Evolutionary conservation across 2,797 vertebrate species (phyloP).

Genomic region (Enteromius mattozi): DNA sequence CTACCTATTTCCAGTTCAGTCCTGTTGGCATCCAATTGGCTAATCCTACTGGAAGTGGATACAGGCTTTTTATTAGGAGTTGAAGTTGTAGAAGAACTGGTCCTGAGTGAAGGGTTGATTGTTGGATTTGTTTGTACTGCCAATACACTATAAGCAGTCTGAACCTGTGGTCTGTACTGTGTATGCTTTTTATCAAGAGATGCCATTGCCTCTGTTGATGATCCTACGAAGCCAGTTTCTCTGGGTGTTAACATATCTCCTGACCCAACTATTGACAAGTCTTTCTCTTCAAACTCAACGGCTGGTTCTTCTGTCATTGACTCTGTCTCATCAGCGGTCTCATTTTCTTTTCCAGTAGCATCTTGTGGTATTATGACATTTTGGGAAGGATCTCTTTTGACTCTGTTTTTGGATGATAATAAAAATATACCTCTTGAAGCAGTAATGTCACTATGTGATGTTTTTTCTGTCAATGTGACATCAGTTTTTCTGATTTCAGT

Average conservation of each 20-base stretch:
- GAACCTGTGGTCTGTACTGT: slow-evolving; percentile 67
- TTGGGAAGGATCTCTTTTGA: slow-evolving; percentile 59
- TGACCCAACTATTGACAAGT: slow-evolving; percentile 68
- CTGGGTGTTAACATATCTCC: slow-evolving; percentile 55
- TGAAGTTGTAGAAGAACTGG: slow-evolving; percentile 55
- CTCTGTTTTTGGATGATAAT: slow-evolving; percentile 57
- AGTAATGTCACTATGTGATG: slow-evolving; percentile 49
- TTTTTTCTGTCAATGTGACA: slow-evolving; percentile 17
- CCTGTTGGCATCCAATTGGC: slow-evolving; percentile 49
- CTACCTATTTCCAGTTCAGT: slow-evolving; percentile 66
- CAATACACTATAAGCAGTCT: slow-evolving; percentile 58
- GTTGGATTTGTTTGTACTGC: slow-evolving; percentile 51
- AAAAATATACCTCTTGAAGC: slow-evolving; percentile 52
- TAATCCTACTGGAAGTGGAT: slow-evolving; percentile 43
- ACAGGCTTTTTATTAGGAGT: slow-evolving; percentile 47
- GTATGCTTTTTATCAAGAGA: slow-evolving; percentile 62
- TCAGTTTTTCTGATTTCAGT: slow-evolving; percentile 1
- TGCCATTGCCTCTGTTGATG: slow-evolving; percentile 51
- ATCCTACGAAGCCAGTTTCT: slow-evolving; percentile 47
- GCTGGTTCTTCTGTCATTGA: slow-evolving; percentile 41
- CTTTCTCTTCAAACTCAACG: slow-evolving; percentile 51
- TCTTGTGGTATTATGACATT: slow-evolving; percentile 61
- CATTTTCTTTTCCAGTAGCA: slow-evolving; percentile 55
- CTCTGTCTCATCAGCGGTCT: slow-evolving; percentile 49
- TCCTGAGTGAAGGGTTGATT: slow-evolving; percentile 51